These are phyloP conservation scores for Columba guinea DNA, from an alignment of 2,797 vertebrate species.

Conservation along the genomic window DNA sequence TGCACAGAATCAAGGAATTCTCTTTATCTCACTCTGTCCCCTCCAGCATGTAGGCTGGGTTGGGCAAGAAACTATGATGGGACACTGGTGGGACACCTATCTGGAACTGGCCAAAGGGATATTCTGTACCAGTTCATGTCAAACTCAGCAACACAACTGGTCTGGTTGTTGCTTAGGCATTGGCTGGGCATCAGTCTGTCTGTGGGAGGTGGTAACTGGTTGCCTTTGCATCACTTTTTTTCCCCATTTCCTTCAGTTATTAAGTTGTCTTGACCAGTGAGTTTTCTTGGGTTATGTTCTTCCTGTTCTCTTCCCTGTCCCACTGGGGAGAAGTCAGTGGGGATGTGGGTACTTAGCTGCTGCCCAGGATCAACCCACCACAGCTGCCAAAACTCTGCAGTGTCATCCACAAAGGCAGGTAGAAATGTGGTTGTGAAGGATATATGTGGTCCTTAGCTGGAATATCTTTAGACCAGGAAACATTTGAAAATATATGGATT, in stretches of 20 bases:
- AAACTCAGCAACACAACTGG: neutral
- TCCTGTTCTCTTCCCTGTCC: neutral
- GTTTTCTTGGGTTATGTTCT: rapidly evolving
- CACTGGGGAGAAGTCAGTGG: neutral
- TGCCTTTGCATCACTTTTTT: neutral
- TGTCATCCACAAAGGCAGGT: neutral
- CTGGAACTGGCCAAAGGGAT: neutral
- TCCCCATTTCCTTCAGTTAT: neutral
- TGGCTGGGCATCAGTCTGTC: rapidly evolving
- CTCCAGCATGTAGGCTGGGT: neutral
- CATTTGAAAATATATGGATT: neutral
- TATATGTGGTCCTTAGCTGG: neutral
- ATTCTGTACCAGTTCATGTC: neutral
- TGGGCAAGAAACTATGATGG: neutral
- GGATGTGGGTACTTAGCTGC: neutral
- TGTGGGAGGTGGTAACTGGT: neutral
- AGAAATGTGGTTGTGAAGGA: neutral
- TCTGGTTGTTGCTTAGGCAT: neutral
- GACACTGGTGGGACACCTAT: neutral
- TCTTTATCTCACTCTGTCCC: neutral
- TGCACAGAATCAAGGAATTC: neutral
- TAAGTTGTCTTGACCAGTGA: neutral
- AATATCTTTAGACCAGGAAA: neutral
- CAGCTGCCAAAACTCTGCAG: rapidly evolving
- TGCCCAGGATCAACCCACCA: neutral